Evolutionary conservation across 2,888 invertebrate species (phyloP), one percentile per base, ranked within the genome.

Genomic region (Mellilla xanthometata): DNA sequence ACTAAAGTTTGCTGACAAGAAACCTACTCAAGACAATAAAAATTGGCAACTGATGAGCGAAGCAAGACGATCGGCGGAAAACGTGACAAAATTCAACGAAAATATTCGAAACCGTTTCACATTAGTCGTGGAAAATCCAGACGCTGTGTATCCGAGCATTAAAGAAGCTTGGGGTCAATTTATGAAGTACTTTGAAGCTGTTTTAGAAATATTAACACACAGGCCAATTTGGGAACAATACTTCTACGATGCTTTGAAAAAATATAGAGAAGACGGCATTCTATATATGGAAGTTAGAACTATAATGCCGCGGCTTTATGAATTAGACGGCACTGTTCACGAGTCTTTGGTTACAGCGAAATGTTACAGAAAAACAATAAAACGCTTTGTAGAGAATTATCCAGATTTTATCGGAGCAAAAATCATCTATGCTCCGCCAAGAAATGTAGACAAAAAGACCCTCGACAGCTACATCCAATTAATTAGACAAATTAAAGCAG

Each of bases 221-320:
- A 91, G 90, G 30, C 93, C 94, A 0, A 90, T 93, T 3, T 93
- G 93, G 90, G 91, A 91, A 35, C 91, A 92, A 39, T 93, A 94
- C 62, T 92, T 93, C 57, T 92, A 93, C 54, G 92, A 92, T 48
- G 92, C 91, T 0, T 72, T 95, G 1, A 74, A 85, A 49, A 91
- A 92, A 49, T 91, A 93, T 39, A 88, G 90, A 59, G 90, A 91
- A 3, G 94, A 95, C 62, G 94, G 94, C 42, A 87, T 95, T 0
- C 91, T 93, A 74, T 95, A 95, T 53, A 64, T 94, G 11, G 95
- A 95, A 75, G 78, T 95, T 1, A 84, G 95, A 35, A 90, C 92
- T n/a, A 74, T 91, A 0, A 69, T 95, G 13, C 92, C 93, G 0
- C 63, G 78, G 59, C 75, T 94, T 0, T 95, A 95, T 56, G 94